Percentiles rank a stretch among this genome's conserved stretches.
These are phyloP conservation scores for Microcebus ravelobensis DNA, from an alignment of 2,113 vertebrate species.

Conservation along the genomic window DNA sequence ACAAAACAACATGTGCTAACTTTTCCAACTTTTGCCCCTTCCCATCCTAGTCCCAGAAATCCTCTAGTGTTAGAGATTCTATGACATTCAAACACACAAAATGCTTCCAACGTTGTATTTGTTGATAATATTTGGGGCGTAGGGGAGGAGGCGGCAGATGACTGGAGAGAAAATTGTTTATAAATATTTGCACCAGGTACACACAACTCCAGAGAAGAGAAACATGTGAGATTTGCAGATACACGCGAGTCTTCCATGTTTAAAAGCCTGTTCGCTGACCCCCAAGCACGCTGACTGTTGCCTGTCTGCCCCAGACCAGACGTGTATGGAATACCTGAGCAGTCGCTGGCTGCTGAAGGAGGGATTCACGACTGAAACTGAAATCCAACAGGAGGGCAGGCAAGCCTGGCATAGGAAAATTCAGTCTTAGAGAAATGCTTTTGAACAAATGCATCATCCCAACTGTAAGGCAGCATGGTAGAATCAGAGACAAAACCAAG, in stretches of 20 bases:
- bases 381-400: background rate
- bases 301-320: background rate
- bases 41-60: background rate
- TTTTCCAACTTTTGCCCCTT: constrained; percentile 18
- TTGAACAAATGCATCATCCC: background rate
- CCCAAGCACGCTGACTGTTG: background rate
- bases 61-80: background rate
- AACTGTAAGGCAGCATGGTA: background rate
- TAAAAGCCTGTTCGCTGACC: background rate
- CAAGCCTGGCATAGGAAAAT: background rate
- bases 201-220: background rate
- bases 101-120: background rate
- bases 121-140: background rate
- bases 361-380: background rate
- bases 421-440: background rate
- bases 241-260: background rate
- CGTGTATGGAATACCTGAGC: background rate
- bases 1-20: background rate
- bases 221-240: background rate
- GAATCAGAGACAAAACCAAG: background rate
- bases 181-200: constrained; percentile 9
- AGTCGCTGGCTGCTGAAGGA: background rate
- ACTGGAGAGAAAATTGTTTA: background rate
- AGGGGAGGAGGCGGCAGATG: background rate
- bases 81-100: background rate